Evolutionary conservation across 2,888 invertebrate species (phyloP).

Genomic region (Toxonevra muliebris): DNA sequence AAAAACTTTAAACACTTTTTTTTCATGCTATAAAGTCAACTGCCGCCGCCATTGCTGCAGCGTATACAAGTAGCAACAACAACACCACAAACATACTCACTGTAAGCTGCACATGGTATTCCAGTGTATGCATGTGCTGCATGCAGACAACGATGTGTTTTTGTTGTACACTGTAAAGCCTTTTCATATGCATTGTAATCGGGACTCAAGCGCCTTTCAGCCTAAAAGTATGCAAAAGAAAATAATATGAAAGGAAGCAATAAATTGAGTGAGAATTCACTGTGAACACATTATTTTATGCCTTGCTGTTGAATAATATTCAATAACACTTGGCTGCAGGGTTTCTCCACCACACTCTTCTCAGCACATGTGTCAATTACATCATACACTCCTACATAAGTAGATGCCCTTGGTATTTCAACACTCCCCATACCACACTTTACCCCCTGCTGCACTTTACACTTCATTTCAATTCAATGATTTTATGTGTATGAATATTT

Average conservation of each 20-base stretch:
- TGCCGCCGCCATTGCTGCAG: no score
- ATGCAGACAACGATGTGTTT: slow-evolving; percentile 89
- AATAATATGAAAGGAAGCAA: background rate
- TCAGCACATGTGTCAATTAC: slow-evolving; percentile 25
- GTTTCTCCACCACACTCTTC: background rate
- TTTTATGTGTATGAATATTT: background rate
- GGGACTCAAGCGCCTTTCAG: slow-evolving; percentile 65
- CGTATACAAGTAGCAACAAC: background rate
- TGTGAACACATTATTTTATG: no score
- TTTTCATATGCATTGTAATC: slow-evolving; percentile 71
- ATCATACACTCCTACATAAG: background rate
- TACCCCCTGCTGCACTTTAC: no score
- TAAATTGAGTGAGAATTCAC: no score
- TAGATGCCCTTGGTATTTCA: background rate
- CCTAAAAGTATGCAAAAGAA: slow-evolving; percentile 50
- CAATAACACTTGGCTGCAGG: slow-evolving; percentile 21
- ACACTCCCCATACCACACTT: no score
- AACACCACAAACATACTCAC: slow-evolving; percentile 69
- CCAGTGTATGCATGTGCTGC: slow-evolving; percentile 89
- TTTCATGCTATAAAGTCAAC: no score
- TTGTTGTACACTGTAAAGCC: slow-evolving; percentile 83
- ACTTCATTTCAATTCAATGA: background rate
- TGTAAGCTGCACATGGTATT: slow-evolving; percentile 85
- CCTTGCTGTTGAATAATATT: slow-evolving; percentile 8
- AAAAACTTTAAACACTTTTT: background rate